Conservation (phyloP, 2,888 invertebrate species). For the Therioaphis trifolii region DNA sequence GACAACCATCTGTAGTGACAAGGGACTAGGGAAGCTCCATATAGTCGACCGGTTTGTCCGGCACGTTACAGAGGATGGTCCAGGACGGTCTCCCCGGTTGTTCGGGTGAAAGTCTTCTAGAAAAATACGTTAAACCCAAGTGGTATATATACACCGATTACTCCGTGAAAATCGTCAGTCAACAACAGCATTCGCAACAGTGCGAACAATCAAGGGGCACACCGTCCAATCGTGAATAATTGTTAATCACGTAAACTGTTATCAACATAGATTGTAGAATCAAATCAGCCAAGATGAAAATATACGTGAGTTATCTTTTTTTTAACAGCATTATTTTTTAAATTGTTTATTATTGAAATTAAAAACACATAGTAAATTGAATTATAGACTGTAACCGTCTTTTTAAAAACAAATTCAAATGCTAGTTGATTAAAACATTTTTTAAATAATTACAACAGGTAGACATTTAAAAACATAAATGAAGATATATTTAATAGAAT, state of each 20-base stretch:
- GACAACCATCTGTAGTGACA: background rate
- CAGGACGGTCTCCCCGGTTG: background rate
- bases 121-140: conserved; percentile 28
- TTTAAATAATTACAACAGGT: too few species aligned
- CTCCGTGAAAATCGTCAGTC: conserved; percentile 55
- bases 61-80: background rate
- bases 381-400: too few species aligned
- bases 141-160: conserved; percentile 46
- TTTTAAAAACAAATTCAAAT: too few species aligned
- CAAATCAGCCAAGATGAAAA: conserved; percentile 31
- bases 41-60: conserved; percentile 37
- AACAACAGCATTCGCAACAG: conserved; percentile 26
- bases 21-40: conserved; percentile 32
- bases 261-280: background rate
- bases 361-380: too few species aligned
- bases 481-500: too few species aligned
- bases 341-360: background rate
- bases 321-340: background rate
- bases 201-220: conserved; percentile 9
- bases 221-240: background rate
- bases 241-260: background rate
- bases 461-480: too few species aligned
- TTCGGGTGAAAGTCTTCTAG: conserved; percentile 52
- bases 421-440: too few species aligned
- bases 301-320: conserved; percentile 41